Evolutionary conservation across 2,113 vertebrate genomes (phyloP), one percentile per base, ranked within the genome.

Genomic region (Vulpes lagopus): DNA sequence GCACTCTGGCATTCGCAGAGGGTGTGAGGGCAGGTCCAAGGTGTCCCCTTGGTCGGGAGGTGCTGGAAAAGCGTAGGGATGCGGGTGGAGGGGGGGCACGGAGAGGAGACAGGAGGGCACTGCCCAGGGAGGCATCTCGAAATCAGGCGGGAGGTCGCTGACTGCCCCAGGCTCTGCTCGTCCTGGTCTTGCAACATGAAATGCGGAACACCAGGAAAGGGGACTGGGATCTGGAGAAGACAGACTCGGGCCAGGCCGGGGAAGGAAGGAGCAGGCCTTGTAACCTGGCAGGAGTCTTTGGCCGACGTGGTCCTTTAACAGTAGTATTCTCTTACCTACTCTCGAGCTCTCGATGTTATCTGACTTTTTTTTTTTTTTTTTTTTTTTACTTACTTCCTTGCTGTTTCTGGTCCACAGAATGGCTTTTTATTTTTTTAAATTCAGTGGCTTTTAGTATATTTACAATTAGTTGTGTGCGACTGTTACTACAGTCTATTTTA

Each of bases 401-500:
- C 25, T 32, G 57, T 80, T 95, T 71, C 32, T 94, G 60, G 43
- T 78, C 22, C 27, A 32, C 83, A 71, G 2, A 94, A 12, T 90
- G 62, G 59, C 4, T 32, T 55, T 38, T 32, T 57, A 1, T 14
- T 67, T n/a, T 78, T 82, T 53, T 17, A 14, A 69, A 74, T 12
- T 17, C 32, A 79, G 30, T 74, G 22, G 4, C 1, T 93, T 86
- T 32, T 30, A 74, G 59, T 67, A 62, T 76, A 88, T n/a, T 89
- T n/a, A 74, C 6, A 84, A 55, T 62, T 73, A 93, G 11, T 78
- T 76, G 53, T 76, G 53, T 69, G 17, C 6, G 53, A n/a, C 23
- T 62, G 71, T 89, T 23, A 87, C 8, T 22, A 95, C 55, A 91
- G 60, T 89, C 32, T 64, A 76, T 74, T 84, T 94, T 59, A 94